Conservation (phyloP, 2,888 invertebrate genomes). For the Polymixis flavicincta region DNA sequence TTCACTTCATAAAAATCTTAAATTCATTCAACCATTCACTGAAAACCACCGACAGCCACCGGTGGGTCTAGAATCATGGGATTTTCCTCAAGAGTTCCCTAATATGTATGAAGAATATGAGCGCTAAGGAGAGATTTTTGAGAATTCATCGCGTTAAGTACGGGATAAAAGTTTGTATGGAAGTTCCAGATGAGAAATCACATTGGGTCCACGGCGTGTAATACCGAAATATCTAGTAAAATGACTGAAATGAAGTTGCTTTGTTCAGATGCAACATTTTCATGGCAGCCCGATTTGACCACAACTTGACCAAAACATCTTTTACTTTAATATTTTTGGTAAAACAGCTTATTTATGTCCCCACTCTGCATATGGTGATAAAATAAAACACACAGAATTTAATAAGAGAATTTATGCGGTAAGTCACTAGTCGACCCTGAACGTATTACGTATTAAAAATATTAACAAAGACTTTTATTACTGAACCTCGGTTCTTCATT, state of each 20-base stretch:
- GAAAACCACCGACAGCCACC: neutral
- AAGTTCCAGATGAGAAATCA: neutral
- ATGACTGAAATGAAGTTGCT: conserved; percentile 4
- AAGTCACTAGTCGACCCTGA: conserved; percentile 51
- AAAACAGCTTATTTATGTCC: conserved; percentile 39
- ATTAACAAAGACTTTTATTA: conserved; percentile 67
- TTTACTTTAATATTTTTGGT: conserved; percentile 38
- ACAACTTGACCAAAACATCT: conserved; percentile 12
- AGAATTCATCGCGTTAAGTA: no score
- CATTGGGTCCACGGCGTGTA: neutral
- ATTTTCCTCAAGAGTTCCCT: neutral
- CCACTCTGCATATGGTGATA: conserved; percentile 55
- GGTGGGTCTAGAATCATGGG: neutral
- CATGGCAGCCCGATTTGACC: conserved; percentile 2
- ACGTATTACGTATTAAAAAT: conserved; percentile 65
- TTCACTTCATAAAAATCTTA: neutral
- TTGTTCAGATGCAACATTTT: conserved; percentile 18
- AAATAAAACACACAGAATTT: conserved; percentile 51
- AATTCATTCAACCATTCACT: neutral
- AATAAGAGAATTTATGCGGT: conserved; percentile 62
- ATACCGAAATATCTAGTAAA: neutral
- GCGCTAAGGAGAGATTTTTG: no score
- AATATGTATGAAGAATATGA: neutral
- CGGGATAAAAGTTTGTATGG: neutral
- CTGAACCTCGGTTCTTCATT: conserved; percentile 63